A percentile compares a stretch with the other conserved stretches of the same genome.
Evolutionary conservation across 2,888 invertebrate species (phyloP).

Genomic region (Habrosyne pyritoides): DNA sequence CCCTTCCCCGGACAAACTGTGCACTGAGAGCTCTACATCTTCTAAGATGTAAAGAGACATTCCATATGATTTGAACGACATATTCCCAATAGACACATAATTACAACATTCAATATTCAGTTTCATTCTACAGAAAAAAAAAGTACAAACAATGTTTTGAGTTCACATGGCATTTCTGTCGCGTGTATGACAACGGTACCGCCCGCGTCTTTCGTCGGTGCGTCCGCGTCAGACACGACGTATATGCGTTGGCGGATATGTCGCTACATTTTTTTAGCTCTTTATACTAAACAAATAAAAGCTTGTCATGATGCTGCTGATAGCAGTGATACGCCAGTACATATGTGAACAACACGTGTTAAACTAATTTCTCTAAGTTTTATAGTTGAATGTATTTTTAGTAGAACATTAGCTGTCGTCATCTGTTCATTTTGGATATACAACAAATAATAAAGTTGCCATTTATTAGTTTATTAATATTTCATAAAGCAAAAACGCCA

Average conservation of each 20-base stretch:
- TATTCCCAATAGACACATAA: not conserved
- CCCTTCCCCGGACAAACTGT: too few relatives aligned
- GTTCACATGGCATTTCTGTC: conserved; percentile 21
- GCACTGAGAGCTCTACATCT: too few relatives aligned
- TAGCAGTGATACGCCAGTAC: conserved; percentile 30
- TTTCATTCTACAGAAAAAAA: not conserved
- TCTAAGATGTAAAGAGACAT: too few relatives aligned
- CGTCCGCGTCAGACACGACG: conserved; percentile 45
- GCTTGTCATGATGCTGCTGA: conserved; percentile 48
- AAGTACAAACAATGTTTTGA: conserved; percentile 14
- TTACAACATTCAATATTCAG: not conserved
- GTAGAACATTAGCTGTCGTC: too few relatives aligned
- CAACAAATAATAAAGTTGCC: too few relatives aligned
- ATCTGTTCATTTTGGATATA: too few relatives aligned
- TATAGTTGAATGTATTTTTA: not conserved
- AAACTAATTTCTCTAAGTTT: not conserved
- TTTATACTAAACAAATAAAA: conserved; percentile 60
- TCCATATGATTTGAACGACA: not conserved
- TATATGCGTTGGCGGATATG: conserved; percentile 52
- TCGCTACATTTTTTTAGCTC: conserved; percentile 36
- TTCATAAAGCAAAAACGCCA: too few relatives aligned
- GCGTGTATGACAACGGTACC: conserved; percentile 29
- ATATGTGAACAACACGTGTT: conserved; percentile 22
- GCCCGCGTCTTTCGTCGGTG: conserved; percentile 59
- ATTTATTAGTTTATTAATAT: too few relatives aligned